Evolutionary conservation across 2,113 vertebrate species (phyloP), one percentile per base, ranked within the genome.

Genomic region (Pongo abelii): DNA sequence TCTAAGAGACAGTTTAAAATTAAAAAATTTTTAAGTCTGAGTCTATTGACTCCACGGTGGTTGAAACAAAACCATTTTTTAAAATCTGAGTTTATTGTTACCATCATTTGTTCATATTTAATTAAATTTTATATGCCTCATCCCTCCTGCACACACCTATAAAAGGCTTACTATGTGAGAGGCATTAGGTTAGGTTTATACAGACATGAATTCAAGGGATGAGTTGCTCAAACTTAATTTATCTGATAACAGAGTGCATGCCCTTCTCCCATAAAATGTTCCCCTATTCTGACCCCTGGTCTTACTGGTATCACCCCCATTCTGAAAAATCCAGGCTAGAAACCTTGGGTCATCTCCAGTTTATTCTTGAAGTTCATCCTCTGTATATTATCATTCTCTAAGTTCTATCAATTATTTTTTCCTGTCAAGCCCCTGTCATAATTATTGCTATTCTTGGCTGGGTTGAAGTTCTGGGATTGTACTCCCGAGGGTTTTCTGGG

Each of bases 41-140:
- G 1, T 30, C 5, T 8, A 2, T 55, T 93, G 77, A 20, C 48
- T 61, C 6, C 12, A 91, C 43, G 78, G 38, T 48, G 5, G 17
- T 74, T 93, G 20, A n/a, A n/a, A 69, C 83, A 84, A 48, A 79
- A 48, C 4, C 27, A 2, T 77, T 93, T 91, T 85, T 69, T 5
- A 10, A 86, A 78, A 87, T 67, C 10, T 61, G 17, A 84, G 4
- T 67, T 35, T 69, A 57, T 18, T 48, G 48, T 0, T 91, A 11
- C 70, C n/a, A 70, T 84, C 43, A 67, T 72, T 52, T 93, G 43
- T 91, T 88, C 8, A 93, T 80, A 94, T 84, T 79, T n/a, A 84
- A 10, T 74, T 91, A 95, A 79, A 57, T 59, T 86, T 43, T 43
- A 70, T 40, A 40, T 50, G 5, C 23, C 18, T 93, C 38, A 27